Evolutionary conservation across 92 coral and sea anemone species (phyloP).

Genomic region (Palythoa grandiflora): DNA sequence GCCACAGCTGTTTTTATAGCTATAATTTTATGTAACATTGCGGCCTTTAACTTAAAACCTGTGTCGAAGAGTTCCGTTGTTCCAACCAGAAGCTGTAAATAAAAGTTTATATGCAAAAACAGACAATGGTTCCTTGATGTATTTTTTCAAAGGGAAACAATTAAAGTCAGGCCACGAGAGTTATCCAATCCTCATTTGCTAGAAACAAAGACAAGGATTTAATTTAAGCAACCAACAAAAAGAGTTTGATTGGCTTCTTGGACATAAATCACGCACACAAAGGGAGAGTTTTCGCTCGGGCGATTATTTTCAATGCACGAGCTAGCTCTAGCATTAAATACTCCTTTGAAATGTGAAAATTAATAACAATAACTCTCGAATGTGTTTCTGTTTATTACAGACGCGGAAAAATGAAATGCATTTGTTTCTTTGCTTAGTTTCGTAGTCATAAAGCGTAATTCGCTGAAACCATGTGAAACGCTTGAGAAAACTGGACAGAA

Average conservation of each 20-base stretch:
- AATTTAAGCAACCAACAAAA: not conserved
- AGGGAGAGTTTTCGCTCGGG: slow-evolving; percentile 29
- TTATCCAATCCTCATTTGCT: slow-evolving; percentile 23
- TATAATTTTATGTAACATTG: slow-evolving; percentile 4
- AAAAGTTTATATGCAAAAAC: slow-evolving; percentile 19
- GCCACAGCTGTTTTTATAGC: not conserved
- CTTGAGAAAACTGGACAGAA: not conserved
- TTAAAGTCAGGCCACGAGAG: slow-evolving; percentile 36
- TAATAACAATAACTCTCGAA: not conserved
- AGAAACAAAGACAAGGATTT: slow-evolving; percentile 26
- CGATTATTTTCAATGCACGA: slow-evolving; percentile 34
- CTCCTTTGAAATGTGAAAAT: not conserved
- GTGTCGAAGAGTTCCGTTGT: slow-evolving; percentile 34
- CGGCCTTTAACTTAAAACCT: not conserved
- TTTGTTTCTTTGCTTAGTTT: not conserved
- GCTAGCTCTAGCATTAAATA: not conserved
- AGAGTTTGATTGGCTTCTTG: slow-evolving; percentile 38
- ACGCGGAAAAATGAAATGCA: not conserved
- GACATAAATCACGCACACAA: slow-evolving; percentile 32
- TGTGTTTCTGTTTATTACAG: not conserved
- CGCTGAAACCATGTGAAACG: not conserved
- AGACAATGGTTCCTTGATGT: slow-evolving; percentile 20
- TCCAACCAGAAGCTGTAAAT: slow-evolving; percentile 20
- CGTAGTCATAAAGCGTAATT: not conserved
- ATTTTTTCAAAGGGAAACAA: slow-evolving; percentile 21